Evolutionary conservation across 2,797 vertebrate species (phyloP), one percentile per base, ranked within the genome.

Genomic region (Cercopithecus hamlyni): DNA sequence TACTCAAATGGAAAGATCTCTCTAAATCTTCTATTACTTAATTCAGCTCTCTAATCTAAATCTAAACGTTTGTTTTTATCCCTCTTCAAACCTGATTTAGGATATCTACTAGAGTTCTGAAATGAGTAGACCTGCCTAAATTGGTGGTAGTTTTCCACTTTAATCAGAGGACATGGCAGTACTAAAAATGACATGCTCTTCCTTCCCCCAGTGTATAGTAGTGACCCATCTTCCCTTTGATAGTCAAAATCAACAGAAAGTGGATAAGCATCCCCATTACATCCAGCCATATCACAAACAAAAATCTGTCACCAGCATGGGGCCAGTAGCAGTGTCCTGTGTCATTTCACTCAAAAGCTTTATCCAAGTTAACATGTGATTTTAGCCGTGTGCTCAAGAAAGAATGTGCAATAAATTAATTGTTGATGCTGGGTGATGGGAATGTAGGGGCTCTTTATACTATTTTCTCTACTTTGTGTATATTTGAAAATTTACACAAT

Each of bases 401-500:
- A 95, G 30, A 43, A 93, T 52, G 45, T 41, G 13, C n/a, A 43
- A 4, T 58, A 86, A 79, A 82, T 52, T 85, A 76, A 96, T 4
- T 84, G 14, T 11, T 75, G 19, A 92, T 61, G 36, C 41, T 58
- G 12, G 4, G 12, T 64, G 43, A 93, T 67, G 4, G 30, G 36
- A 92, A 57, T 36, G 76, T 1, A 4, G 7, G 12, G 8, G 12
- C 5, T 81, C 36, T 83, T 79, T 52, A 48, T 39, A 88, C 43
- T 64, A 79, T 61, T 94, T 88, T 90, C 57, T 72, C 72, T 95
- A 48, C 75, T 86, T 86, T 93, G 33, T 6, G 2, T 33, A 61
- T 58, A 45, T 70, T n/a, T 96, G 67, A 72, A 94, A 97, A 50
- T 88, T 52, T 80, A 94, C 17, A 70, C 33, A 94, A 14, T 50